Conservation (phyloP, 2,888 invertebrate species). For the Trachelus tabidus region DNA sequence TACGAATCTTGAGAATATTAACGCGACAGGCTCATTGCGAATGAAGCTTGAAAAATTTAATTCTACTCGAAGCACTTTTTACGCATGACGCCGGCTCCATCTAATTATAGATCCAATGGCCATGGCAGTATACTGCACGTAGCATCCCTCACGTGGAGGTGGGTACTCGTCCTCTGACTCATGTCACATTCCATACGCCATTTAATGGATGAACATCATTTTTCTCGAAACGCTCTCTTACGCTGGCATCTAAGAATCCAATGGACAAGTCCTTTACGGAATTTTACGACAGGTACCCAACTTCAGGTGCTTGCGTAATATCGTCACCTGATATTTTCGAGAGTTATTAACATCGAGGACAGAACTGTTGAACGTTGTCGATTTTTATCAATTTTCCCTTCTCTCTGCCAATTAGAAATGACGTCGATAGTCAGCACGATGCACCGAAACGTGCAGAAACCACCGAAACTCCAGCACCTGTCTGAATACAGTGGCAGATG, state of each 20-base stretch:
- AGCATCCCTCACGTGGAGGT: conserved; percentile 6
- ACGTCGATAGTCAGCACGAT: background rate
- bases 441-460: background rate
- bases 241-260: no score
- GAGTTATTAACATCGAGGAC: background rate
- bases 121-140: conserved; percentile 13
- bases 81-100: conserved; percentile 36
- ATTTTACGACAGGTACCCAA: background rate
- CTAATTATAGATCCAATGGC: conserved; percentile 36
- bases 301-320: background rate
- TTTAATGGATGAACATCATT: conserved; percentile 45
- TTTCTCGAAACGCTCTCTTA: conserved; percentile 21
- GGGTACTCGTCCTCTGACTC: conserved; percentile 3
- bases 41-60: background rate
- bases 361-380: background rate
- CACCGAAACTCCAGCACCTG: background rate
- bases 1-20: background rate
- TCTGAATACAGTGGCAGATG: background rate
- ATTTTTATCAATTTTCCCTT: background rate
- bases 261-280: background rate
- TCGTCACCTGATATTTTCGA: background rate
- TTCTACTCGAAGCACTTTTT: conserved; percentile 25
- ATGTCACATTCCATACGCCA: conserved; percentile 14
- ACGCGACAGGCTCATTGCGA: background rate
- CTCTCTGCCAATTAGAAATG: background rate